phyloP scores from a whole-genome alignment of 2,113 vertebrate species.

The Petroica traversi region DNA sequence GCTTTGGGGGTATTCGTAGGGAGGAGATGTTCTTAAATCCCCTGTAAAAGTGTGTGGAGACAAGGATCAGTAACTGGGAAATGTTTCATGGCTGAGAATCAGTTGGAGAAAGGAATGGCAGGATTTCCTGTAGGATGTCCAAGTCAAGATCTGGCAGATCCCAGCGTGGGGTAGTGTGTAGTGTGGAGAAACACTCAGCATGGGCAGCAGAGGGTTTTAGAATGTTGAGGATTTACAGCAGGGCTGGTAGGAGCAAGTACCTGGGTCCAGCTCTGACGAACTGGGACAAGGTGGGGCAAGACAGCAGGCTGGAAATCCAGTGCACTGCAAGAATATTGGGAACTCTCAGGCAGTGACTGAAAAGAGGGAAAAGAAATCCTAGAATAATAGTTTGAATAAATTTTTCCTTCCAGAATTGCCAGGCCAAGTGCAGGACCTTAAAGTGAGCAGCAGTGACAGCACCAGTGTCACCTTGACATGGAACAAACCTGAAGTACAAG shows the following conservation, averaged over 20 bases:
- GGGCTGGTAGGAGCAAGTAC: not conserved
- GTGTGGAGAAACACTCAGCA: not conserved
- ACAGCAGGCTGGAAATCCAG: not conserved
- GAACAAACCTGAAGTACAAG: slow-evolving; percentile 74
- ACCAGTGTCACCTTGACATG: slow-evolving; percentile 83
- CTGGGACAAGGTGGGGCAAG: not conserved
- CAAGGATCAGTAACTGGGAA: not conserved
- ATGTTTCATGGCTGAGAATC: not conserved
- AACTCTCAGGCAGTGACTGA: not conserved
- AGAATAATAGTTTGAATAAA: not conserved
- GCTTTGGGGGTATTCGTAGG: not conserved
- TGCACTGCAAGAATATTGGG: not conserved
- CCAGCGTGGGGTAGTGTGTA: not conserved
- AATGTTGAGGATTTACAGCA: not conserved
- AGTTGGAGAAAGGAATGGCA: not conserved
- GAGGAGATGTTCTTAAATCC: accelerated
- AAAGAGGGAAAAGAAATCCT: not conserved
- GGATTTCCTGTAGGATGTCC: not conserved
- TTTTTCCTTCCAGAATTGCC: slow-evolving; percentile 75
- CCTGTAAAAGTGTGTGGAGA: not conserved
- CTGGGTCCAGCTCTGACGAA: not conserved
- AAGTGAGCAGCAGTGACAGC: slow-evolving; percentile 81
- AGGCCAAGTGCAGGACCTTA: slow-evolving; percentile 81
- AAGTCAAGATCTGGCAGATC: not conserved
- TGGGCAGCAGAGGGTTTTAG: not conserved